A percentile compares a stretch with the other conserved stretches of the same genome.
Conservation (phyloP, 92 coral and sea anemone genomes). For the Porites rus region DNA sequence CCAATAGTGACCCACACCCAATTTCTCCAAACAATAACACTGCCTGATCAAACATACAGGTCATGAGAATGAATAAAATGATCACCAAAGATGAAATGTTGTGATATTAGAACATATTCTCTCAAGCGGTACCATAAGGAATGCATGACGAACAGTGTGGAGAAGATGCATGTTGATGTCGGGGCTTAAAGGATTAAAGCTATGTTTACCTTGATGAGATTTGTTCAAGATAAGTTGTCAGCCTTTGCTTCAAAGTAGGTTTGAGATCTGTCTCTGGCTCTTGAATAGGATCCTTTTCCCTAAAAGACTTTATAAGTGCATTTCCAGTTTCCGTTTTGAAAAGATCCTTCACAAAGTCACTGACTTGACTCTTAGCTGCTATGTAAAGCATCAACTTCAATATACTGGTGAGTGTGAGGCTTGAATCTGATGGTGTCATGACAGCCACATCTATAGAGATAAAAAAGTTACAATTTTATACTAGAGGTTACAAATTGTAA, state of each 20-base stretch:
- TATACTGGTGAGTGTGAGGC: constrained; percentile 16
- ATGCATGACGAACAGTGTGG: too few species aligned
- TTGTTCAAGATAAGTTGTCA: constrained; percentile 22
- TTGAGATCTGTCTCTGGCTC: neutral
- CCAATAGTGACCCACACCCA: too few species aligned
- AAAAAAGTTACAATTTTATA: neutral
- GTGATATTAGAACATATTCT: too few species aligned
- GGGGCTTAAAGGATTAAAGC: neutral
- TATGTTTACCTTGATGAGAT: constrained; percentile 11
- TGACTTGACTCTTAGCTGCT: constrained; percentile 33
- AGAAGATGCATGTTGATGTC: too few species aligned
- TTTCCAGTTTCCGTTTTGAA: constrained; percentile 30
- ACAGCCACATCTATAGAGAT: neutral
- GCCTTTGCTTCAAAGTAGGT: constrained; percentile 4
- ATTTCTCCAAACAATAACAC: too few species aligned
- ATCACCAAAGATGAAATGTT: too few species aligned
- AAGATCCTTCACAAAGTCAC: constrained; percentile 33
- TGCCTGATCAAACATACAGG: too few species aligned
- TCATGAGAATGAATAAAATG: too few species aligned
- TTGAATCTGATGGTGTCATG: constrained; percentile 1
- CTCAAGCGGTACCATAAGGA: too few species aligned
- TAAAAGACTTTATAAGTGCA: constrained; percentile 6
- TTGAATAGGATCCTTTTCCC: neutral
- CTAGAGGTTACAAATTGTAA: too few species aligned
- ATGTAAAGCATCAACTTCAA: constrained; percentile 29